Evolutionary conservation across 2,888 invertebrate genomes (phyloP), one percentile per base, ranked within the genome.

Genomic region (Lottia scabra): DNA sequence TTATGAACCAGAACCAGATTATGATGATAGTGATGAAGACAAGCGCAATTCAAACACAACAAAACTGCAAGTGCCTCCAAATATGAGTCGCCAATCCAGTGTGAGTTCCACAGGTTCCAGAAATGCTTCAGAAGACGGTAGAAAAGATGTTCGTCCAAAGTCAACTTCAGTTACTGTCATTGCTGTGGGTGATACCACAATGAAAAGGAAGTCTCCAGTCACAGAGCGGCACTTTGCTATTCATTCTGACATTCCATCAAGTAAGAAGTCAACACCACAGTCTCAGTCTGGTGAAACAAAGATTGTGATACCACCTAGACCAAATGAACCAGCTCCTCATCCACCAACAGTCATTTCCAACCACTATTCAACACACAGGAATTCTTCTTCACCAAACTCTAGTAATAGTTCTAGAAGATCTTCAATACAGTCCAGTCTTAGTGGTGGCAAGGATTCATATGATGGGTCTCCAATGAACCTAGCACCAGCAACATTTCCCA

Each of bases 1-100:
- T 30, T 82, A 81, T 75, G 82, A 84, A 68, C 83, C 83, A 27
- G 85, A 83, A 65, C 85, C 86, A 3, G 86, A 83, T 71, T 86
- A 86, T 70, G 86, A 85, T 71, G 80, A 80, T 10, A 79, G 77
- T 72, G 82, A 80, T 63, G 83, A 82, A 43, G 81, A 81, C 15
- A 79, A 75, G 19, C 16, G n/a, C 38, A 26, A 46, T 44, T 64
- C 63, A 23, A 38, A 63, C 6, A 19, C 23, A 13, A 48, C 68
- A 23, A 65, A 19, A 6, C 38, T 43, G 15, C 64, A 38, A 48
- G 72, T 48, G 10, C 65, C 45, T 15, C 66, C 66, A n/a, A 63
- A 65, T 10, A 23, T 30, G 19, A 71, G 65, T 48, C 64, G 56
- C 27, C 27, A 64, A n/a, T 56, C 68, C 56, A 70, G 62, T 43